Evolutionary conservation across 2,113 vertebrate species (phyloP).

Genomic region (Heliornis fulica): DNA sequence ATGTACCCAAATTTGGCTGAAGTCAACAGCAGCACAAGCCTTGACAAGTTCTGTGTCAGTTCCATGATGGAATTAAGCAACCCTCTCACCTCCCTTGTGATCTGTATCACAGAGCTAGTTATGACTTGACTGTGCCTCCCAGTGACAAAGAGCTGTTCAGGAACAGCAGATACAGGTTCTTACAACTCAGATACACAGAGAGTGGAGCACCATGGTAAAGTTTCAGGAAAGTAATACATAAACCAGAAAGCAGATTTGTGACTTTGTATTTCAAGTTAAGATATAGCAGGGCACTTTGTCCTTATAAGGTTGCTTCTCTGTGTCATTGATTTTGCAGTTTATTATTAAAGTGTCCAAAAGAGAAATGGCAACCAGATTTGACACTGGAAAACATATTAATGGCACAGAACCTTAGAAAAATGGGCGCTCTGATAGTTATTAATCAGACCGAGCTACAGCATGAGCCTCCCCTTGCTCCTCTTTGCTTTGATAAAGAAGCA

Average conservation of each 20-base stretch:
- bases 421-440: not conserved
- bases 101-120: not conserved
- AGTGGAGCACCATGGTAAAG: not conserved
- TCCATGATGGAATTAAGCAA: not conserved
- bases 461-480: not conserved
- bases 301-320: constrained; percentile 21
- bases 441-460: not conserved
- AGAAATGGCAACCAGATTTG: constrained; percentile 38
- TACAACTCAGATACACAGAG: not conserved
- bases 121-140: not conserved
- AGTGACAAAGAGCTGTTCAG: not conserved
- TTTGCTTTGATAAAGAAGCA: constrained; percentile 11
- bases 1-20: fast-evolving
- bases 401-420: constrained; percentile 19
- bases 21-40: not conserved
- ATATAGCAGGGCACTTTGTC: not conserved
- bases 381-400: constrained; percentile 41
- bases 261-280: constrained; percentile 4
- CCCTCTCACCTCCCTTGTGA: not conserved
- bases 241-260: not conserved
- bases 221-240: not conserved
- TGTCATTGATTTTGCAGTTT: constrained; percentile 45
- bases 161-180: not conserved
- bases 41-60: not conserved
- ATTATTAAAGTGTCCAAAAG: constrained; percentile 50